Percentiles rank a stretch among this genome's conserved stretches.
Evolutionary conservation across 2,113 vertebrate genomes (phyloP).

Genomic region (Vulpes ferrilata): DNA sequence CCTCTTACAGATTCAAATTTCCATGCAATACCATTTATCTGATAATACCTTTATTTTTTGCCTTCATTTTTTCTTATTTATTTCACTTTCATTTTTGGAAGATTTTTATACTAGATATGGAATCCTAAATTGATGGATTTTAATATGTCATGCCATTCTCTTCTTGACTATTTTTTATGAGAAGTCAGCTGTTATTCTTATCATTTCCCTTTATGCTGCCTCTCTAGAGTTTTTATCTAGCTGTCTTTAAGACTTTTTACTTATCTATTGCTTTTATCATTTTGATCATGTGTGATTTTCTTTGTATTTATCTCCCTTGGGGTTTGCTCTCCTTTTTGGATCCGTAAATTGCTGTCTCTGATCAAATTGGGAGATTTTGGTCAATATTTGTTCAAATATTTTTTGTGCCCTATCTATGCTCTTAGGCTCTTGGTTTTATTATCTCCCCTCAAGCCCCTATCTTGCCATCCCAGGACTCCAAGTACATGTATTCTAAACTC

Average conservation of each 20-base stretch:
- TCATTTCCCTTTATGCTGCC: background rate
- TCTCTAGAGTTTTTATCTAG: background rate
- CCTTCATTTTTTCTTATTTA: background rate
- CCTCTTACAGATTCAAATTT: background rate
- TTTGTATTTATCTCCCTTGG: background rate
- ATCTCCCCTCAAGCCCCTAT: background rate
- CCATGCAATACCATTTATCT: background rate
- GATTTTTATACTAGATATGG: background rate
- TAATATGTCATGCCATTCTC: background rate
- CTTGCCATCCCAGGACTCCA: background rate
- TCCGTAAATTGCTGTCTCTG: background rate
- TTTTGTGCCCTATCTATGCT: background rate
- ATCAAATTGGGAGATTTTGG: background rate
- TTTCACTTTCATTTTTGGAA: background rate
- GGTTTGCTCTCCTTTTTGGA: background rate
- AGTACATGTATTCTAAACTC: slow-evolving; percentile 18
- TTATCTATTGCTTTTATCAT: background rate
- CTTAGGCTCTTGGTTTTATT: background rate
- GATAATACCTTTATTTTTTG: background rate
- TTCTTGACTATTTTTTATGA: slow-evolving; percentile 5
- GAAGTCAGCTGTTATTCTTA: background rate
- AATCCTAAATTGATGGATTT: background rate
- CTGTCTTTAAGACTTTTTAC: background rate
- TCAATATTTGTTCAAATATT: slow-evolving; percentile 19
- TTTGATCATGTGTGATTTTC: background rate